Percentiles rank a stretch among this genome's conserved stretches.
phyloP scores from a whole-genome alignment of 2,113 vertebrate species.

The Gulo gulo region DNA sequence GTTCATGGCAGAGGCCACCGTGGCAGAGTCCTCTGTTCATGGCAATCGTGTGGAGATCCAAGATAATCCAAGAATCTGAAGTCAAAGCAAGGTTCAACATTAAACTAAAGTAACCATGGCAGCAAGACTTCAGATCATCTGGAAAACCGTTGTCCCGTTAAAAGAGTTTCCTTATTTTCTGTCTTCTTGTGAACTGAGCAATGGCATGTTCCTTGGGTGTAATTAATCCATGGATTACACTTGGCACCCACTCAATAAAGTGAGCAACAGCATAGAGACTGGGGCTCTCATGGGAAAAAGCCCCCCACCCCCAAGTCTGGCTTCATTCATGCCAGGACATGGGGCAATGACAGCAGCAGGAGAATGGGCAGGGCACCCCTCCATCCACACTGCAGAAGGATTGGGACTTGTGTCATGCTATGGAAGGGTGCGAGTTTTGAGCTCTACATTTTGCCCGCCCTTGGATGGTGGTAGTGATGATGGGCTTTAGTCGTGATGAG shows the following conservation, averaged over 20 bases:
- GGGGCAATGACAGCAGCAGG: neutral
- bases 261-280: neutral
- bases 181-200: neutral
- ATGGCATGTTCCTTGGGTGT: neutral
- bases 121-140: neutral
- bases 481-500: neutral
- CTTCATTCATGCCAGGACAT: neutral
- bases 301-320: neutral
- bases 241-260: neutral
- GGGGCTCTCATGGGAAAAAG: neutral
- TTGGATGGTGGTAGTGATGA: neutral
- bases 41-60: neutral
- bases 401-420: neutral
- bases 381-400: neutral
- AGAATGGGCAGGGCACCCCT: rapidly evolving
- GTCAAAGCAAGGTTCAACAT: neutral
- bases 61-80: neutral
- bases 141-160: neutral
- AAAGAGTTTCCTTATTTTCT: neutral
- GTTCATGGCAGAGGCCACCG: neutral
- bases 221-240: neutral
- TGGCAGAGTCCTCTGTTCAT: neutral
- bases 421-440: neutral
- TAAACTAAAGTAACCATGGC: neutral
- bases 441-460: neutral